Conservation (phyloP, 2,888 invertebrate species). For the Poecilus cupreus region DNA sequence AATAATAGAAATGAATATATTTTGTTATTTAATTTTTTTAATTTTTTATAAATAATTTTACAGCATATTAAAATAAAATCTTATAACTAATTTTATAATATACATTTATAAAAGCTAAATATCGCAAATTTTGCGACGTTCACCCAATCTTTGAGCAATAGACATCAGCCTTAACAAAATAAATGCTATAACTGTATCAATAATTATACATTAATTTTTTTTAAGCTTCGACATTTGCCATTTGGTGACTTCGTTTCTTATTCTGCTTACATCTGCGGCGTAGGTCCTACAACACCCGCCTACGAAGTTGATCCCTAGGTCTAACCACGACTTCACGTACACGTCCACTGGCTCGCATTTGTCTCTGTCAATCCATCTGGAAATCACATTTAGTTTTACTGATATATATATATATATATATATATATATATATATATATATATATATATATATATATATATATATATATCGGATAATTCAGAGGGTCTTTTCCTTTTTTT, state of each 20-base stretch:
- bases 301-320: constrained; percentile 87
- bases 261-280: constrained; percentile 85
- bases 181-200: not conserved
- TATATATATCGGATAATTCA: too few species aligned
- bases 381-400: too few species aligned
- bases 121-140: constrained; percentile 12
- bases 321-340: constrained; percentile 87
- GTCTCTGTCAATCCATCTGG: constrained; percentile 83
- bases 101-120: not conserved
- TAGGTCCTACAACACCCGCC: constrained; percentile 95
- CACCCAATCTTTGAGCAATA: constrained; percentile 1
- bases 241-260: constrained; percentile 78
- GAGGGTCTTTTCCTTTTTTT: too few species aligned
- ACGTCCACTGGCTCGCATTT: constrained; percentile 82
- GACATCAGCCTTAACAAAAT: constrained; percentile 19
- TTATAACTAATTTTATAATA: not conserved
- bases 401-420: too few species aligned
- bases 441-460: too few species aligned
- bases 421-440: too few species aligned
- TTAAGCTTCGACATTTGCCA: constrained; percentile 67
- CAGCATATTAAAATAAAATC: not conserved
- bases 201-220: not conserved
- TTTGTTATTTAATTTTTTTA: constrained; percentile 11
- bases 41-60: constrained; percentile 8
- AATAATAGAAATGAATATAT: not conserved